A percentile compares a stretch with the other conserved stretches of the same genome.
These are phyloP conservation scores for Magallana nippona DNA, from an alignment of 2,888 invertebrate species.

Conservation along the genomic window DNA sequence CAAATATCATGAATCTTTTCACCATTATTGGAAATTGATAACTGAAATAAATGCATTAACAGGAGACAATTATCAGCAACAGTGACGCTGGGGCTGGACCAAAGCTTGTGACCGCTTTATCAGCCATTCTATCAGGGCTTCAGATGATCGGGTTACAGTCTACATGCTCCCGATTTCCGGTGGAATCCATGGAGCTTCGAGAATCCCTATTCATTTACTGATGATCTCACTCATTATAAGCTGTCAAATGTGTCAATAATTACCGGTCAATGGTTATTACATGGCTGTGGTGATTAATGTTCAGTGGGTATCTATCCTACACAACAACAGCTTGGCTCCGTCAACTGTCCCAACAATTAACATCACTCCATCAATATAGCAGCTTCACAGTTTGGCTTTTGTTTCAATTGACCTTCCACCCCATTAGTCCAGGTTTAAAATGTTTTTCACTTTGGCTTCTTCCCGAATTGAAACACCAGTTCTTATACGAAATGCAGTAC, in stretches of 20 bases:
- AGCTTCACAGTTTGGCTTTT: too few species aligned
- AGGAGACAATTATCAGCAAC: slow-evolving; percentile 12
- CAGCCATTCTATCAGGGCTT: slow-evolving; percentile 1
- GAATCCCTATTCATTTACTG: slow-evolving; percentile 13
- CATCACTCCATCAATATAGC: too few species aligned
- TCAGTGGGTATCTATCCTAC: slow-evolving; percentile 1
- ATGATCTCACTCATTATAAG: slow-evolving; percentile 22
- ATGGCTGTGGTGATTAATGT: not conserved
- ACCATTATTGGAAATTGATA: slow-evolving; percentile 11
- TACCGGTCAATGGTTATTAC: slow-evolving; percentile 13
- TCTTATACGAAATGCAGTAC: too few species aligned
- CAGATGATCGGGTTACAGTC: slow-evolving; percentile 14
- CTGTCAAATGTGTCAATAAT: slow-evolving; percentile 13
- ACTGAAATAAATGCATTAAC: slow-evolving; percentile 2
- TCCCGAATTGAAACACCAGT: too few species aligned
- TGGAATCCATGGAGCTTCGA: not conserved
- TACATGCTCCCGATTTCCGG: slow-evolving; percentile 23
- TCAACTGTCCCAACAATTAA: too few species aligned
- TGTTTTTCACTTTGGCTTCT: too few species aligned
- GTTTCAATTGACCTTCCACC: too few species aligned
- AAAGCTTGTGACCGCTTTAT: not conserved
- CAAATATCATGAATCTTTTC: not conserved
- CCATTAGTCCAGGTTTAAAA: too few species aligned
- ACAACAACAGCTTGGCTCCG: not conserved
- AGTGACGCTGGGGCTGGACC: not conserved